phyloP scores from a whole-genome alignment of 2,888 invertebrate genomes.

The Drosophila greeni region DNA sequence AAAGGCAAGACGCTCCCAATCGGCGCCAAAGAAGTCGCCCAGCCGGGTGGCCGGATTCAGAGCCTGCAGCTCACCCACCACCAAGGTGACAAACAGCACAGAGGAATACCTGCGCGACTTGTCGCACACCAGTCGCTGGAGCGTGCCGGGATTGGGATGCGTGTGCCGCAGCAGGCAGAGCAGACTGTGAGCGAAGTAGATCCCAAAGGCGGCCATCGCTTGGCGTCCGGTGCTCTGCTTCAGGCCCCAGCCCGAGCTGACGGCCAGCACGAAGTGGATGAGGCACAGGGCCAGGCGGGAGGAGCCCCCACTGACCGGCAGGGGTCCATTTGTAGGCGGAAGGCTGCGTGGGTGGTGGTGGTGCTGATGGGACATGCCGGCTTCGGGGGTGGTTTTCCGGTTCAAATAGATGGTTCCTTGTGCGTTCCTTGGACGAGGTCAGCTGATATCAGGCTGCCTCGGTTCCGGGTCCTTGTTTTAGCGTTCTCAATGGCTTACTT shows the following conservation, averaged over 20 bases:
- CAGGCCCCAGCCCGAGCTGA: conserved; percentile 63
- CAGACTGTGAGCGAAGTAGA: conserved; percentile 60
- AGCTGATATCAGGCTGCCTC: neutral
- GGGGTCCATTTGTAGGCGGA: conserved; percentile 9
- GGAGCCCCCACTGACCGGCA: conserved; percentile 19
- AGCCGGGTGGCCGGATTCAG: conserved; percentile 19
- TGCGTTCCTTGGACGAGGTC: neutral
- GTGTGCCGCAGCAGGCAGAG: conserved; percentile 63
- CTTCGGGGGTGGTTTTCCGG: neutral
- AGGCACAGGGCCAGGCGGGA: conserved; percentile 61
- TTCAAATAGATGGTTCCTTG: neutral
- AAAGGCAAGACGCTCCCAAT: conserved; percentile 48
- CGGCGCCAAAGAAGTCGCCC: conserved; percentile 20
- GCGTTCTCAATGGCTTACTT: neutral
- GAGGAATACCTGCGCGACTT: conserved; percentile 60
- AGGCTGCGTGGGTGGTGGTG: conserved; percentile 11
- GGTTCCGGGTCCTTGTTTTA: neutral
- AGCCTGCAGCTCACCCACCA: conserved; percentile 55
- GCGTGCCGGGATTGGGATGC: conserved; percentile 62
- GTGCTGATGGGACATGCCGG: conserved; percentile 13
- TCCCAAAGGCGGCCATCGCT: conserved; percentile 57
- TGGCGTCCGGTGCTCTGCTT: conserved; percentile 52
- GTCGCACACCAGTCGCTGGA: conserved; percentile 59
- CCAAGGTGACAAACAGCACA: conserved; percentile 58
- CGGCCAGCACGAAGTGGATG: conserved; percentile 59